These are phyloP conservation scores for Meloidogyne floridensis DNA, from an alignment of 1,140 invertebrate species.

Conservation along the genomic window DNA sequence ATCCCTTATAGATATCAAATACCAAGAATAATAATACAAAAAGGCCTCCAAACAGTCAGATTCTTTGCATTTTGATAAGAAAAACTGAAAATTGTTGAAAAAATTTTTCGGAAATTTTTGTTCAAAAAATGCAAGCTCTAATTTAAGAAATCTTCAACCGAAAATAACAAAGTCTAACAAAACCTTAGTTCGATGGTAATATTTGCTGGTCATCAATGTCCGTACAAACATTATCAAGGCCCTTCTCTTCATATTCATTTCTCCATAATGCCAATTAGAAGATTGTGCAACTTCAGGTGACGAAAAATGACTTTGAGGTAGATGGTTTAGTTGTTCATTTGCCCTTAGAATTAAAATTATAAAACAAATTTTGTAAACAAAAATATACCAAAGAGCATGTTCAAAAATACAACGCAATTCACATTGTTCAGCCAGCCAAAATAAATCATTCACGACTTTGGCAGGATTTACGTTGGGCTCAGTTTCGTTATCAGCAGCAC, in stretches of 20 bases:
- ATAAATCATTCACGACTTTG: slow-evolving; percentile 37
- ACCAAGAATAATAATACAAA: slow-evolving; percentile 55
- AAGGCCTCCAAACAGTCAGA: slow-evolving; percentile 38
- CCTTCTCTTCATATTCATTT: background rate
- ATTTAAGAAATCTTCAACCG: too few relatives aligned
- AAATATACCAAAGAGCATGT: slow-evolving; percentile 38
- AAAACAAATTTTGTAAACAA: background rate
- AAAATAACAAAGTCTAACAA: background rate
- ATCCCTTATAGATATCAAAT: slow-evolving; percentile 49
- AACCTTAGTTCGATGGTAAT: slow-evolving; percentile 34
- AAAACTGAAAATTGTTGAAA: slow-evolving; percentile 17
- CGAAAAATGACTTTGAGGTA: slow-evolving; percentile 25
- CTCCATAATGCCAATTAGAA: background rate
- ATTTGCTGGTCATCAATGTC: slow-evolving; percentile 39
- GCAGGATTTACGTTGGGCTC: slow-evolving; percentile 22
- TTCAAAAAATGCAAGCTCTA: too few relatives aligned
- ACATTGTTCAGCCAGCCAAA: slow-evolving; percentile 47
- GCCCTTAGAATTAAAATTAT: slow-evolving; percentile 41
- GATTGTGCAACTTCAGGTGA: background rate
- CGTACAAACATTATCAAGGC: slow-evolving; percentile 41
- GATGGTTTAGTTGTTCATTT: slow-evolving; percentile 38
- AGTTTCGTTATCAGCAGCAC: background rate
- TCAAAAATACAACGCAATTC: slow-evolving; percentile 47
- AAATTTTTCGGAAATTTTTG: background rate
- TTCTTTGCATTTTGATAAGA: slow-evolving; percentile 15